A percentile compares a stretch with the other conserved stretches of the same genome.
Conservation (phyloP, 2,797 vertebrate genomes). For the Argyrosomus regius region DNA sequence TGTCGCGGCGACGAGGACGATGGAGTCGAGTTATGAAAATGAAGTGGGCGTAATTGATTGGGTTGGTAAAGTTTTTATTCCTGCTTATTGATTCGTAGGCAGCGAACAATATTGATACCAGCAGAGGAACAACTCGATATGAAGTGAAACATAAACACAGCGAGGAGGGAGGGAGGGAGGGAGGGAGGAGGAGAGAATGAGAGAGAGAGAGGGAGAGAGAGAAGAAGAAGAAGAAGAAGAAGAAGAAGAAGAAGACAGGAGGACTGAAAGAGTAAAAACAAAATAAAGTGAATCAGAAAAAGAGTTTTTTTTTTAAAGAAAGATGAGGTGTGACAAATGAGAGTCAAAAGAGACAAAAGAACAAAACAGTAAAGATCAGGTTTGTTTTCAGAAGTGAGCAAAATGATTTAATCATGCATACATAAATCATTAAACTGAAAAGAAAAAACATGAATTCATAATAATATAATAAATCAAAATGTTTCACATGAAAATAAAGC, state of each 20-base stretch:
- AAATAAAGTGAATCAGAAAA: no score
- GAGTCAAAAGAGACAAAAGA: no score
- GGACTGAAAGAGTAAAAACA: not conserved
- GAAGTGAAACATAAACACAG: slow-evolving; percentile 71
- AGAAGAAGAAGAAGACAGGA: not conserved
- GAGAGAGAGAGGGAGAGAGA: not conserved
- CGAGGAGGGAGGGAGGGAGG: not conserved
- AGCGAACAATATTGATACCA: slow-evolving; percentile 76
- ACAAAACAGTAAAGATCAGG: no score
- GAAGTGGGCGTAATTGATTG: slow-evolving; percentile 90
- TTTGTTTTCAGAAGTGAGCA: no score
- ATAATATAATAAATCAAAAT: no score
- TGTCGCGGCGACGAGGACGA: slow-evolving; percentile 62
- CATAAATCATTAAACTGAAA: no score
- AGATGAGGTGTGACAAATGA: no score
- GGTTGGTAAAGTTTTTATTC: slow-evolving; percentile 78
- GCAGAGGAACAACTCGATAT: slow-evolving; percentile 68
- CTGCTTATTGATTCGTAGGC: slow-evolving; percentile 74
- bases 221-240: not conserved
- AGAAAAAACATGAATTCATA: no score
- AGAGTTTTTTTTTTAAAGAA: no score
- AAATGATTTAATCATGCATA: no score
- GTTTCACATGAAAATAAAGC: no score
- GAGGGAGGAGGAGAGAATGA: not conserved
- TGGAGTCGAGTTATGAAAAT: slow-evolving; percentile 89